phyloP scores from a whole-genome alignment of 2,888 invertebrate genomes.

The Odontocolon sp. region DNA sequence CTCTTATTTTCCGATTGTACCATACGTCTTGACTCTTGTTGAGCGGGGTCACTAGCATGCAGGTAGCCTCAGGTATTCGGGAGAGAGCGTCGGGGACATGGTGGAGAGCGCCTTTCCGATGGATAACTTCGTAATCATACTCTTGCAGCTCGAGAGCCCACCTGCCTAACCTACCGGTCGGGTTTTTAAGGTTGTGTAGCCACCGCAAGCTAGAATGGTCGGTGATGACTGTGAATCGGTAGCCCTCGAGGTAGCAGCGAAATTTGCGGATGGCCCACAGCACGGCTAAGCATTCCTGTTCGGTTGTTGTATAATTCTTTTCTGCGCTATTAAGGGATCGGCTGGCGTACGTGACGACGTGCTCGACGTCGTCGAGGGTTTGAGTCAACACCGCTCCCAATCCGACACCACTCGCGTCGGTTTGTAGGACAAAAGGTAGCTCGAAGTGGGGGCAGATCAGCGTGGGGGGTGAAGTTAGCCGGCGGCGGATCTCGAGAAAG shows the following conservation, averaged over 20 bases:
- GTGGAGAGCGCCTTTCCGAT: not conserved
- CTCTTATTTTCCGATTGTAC: conserved; percentile 11
- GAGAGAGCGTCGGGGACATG: conserved; percentile 31
- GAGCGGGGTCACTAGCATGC: not conserved
- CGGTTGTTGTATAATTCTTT: not conserved
- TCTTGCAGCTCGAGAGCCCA: conserved; percentile 57
- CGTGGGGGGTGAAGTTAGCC: not conserved
- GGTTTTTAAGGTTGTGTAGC: no score
- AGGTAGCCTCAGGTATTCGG: conserved; percentile 36
- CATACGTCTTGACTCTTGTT: conserved; percentile 9
- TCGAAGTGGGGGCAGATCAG: not conserved
- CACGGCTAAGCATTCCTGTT: no score
- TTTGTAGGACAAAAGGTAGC: not conserved
- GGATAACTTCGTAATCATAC: conserved; percentile 36
- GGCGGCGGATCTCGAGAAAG: not conserved
- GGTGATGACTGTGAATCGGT: not conserved
- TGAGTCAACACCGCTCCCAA: not conserved
- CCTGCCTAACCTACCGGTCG: conserved; percentile 55
- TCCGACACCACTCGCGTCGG: not conserved
- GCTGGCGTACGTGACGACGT: not conserved
- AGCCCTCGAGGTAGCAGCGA: no score
- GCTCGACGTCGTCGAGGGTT: not conserved
- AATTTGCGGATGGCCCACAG: no score
- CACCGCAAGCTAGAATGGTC: conserved; percentile 49
- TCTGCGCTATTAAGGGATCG: not conserved